Percentiles rank a stretch among this genome's conserved stretches.
Evolutionary conservation across 2,888 invertebrate species (phyloP).

Genomic region (Tipula unca): DNA sequence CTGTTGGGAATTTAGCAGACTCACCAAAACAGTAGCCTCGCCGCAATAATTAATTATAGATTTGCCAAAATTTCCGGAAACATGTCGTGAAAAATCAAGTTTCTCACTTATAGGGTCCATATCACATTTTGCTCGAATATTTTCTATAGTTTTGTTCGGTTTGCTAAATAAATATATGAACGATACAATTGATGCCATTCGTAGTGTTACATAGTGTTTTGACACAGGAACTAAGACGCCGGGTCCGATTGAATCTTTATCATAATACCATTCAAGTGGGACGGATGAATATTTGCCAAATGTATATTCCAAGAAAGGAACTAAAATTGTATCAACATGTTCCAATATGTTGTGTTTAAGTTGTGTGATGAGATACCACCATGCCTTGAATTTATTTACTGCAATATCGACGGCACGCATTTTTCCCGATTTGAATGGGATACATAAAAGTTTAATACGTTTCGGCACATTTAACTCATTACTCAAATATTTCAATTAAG

Average conservation of each 20-base stretch:
- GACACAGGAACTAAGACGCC: background rate
- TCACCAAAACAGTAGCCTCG: background rate
- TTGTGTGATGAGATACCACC: slow-evolving; percentile 58
- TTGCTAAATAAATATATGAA: slow-evolving; percentile 15
- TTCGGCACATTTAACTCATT: slow-evolving; percentile 50
- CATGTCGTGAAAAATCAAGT: background rate
- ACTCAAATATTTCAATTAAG: slow-evolving; percentile 53
- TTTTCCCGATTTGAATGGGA: slow-evolving; percentile 63
- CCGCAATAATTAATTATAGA: background rate
- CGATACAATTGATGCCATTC: background rate
- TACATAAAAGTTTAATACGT: slow-evolving; percentile 58
- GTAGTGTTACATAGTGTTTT: background rate
- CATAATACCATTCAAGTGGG: background rate
- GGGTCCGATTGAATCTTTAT: background rate
- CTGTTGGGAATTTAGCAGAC: background rate
- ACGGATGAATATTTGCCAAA: slow-evolving; percentile 44
- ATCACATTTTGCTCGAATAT: background rate
- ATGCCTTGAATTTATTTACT: slow-evolving; percentile 58
- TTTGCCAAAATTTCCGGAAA: background rate
- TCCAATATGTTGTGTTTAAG: slow-evolving; percentile 44
- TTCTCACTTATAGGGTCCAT: background rate
- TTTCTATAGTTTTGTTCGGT: background rate
- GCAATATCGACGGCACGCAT: slow-evolving; percentile 58
- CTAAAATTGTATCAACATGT: slow-evolving; percentile 45
- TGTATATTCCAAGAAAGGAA: slow-evolving; percentile 56